Conservation (phyloP, 2,113 vertebrate species). For the Rhabdomys dilectus region DNA sequence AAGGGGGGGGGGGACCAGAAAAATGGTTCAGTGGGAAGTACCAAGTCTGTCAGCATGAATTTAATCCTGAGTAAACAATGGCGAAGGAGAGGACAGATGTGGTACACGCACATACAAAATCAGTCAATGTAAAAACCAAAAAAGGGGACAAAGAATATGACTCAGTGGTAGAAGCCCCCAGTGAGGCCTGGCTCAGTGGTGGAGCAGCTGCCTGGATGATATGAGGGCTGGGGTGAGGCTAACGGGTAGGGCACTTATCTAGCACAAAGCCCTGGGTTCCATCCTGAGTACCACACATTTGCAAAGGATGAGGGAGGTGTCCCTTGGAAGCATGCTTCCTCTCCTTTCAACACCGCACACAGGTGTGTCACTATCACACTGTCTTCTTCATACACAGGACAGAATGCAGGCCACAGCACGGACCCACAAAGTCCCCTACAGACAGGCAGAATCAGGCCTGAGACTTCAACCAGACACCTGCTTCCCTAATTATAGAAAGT, state of each 20-base stretch:
- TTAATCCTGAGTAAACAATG: background rate
- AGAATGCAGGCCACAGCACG: background rate
- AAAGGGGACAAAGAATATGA: background rate
- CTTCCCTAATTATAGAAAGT: background rate
- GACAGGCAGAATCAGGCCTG: background rate
- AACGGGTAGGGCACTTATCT: background rate
- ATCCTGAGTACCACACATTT: background rate
- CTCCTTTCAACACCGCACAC: background rate
- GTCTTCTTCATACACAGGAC: no score
- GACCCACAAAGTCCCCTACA: background rate
- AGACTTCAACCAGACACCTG: background rate
- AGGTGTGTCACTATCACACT: background rate
- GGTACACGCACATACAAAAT: background rate
- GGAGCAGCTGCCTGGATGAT: no score
- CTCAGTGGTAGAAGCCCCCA: background rate
- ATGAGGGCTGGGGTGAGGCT: background rate
- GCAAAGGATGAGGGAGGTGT: no score
- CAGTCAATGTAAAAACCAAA: background rate
- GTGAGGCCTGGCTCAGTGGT: background rate
- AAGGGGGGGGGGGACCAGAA: background rate
- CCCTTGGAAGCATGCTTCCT: background rate
- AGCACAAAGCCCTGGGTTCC: background rate
- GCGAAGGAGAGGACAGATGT: no score
- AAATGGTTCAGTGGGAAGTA: background rate
- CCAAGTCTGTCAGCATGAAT: background rate